Conservation (phyloP, 92 coral and sea anemone species). For the Palythoa heliodiscus region DNA sequence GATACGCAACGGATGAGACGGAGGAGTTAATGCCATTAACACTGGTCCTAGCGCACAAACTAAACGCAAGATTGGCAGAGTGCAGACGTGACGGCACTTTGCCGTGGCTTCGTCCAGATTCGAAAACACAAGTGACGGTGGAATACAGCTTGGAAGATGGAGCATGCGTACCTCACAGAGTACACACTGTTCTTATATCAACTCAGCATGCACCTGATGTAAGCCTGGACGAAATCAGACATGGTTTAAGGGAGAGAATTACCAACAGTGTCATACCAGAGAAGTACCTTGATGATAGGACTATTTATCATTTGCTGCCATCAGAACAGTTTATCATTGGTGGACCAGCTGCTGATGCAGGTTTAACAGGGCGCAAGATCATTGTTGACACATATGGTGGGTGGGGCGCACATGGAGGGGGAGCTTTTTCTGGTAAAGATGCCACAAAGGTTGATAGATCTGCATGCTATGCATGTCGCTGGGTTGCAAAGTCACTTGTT, state of each 20-base stretch:
- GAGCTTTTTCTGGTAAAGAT: slow-evolving; percentile 93
- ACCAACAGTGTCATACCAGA: slow-evolving; percentile 69
- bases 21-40: slow-evolving; percentile 85
- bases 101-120: slow-evolving; percentile 87
- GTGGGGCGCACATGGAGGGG: slow-evolving; percentile 96
- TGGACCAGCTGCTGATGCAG: slow-evolving; percentile 86
- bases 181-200: slow-evolving; percentile 77
- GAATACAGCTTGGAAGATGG: slow-evolving; percentile 75
- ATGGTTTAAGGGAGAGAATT: slow-evolving; percentile 64
- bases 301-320: slow-evolving; percentile 76
- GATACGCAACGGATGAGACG: slow-evolving; percentile 88
- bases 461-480: slow-evolving; percentile 86
- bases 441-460: slow-evolving; percentile 89
- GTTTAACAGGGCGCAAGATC: slow-evolving; percentile 90
- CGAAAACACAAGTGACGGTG: slow-evolving; percentile 87
- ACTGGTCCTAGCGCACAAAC: slow-evolving; percentile 75
- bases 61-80: slow-evolving; percentile 68
- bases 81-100: slow-evolving; percentile 68
- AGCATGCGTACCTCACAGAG: slow-evolving; percentile 76
- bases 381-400: slow-evolving; percentile 94
- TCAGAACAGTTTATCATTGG: slow-evolving; percentile 72
- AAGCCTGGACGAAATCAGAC: slow-evolving; percentile 72
- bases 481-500: slow-evolving; percentile 92
- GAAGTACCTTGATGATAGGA: slow-evolving; percentile 79
- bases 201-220: slow-evolving; percentile 69